Percentiles rank a stretch among this genome's conserved stretches.
phyloP scores from a whole-genome alignment of 2,797 vertebrate genomes.

The Holocentrus rufus region DNA sequence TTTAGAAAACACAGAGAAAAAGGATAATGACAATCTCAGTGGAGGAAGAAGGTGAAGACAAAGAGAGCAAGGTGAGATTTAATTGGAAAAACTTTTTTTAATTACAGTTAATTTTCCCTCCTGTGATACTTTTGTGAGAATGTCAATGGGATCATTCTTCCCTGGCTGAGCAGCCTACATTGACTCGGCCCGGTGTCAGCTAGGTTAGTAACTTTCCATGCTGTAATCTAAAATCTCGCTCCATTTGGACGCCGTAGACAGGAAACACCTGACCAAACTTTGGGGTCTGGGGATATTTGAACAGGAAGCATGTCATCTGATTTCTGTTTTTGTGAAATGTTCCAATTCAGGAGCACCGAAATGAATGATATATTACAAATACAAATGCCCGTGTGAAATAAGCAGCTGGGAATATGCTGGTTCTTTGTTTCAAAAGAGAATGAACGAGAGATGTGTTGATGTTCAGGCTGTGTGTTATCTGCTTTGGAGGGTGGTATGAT shows the following conservation, averaged over 20 bases:
- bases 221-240: slow-evolving; percentile 19
- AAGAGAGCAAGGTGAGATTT: not conserved
- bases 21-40: not conserved
- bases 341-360: not conserved
- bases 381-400: not conserved
- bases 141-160: not conserved
- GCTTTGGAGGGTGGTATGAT: not conserved
- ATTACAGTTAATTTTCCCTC: not conserved
- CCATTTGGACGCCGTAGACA: not conserved
- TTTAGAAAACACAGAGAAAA: not conserved
- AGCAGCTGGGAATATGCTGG: not conserved
- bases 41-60: not conserved
- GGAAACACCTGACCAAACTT: slow-evolving; percentile 14
- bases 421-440: not conserved
- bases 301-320: slow-evolving; percentile 11
- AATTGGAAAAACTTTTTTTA: slow-evolving; percentile 1
- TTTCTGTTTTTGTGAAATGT: slow-evolving; percentile 20
- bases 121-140: not conserved
- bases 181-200: not conserved
- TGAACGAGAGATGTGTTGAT: not conserved
- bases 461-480: slow-evolving; percentile 6
- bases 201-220: slow-evolving; percentile 6
- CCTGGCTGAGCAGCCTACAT: not conserved
- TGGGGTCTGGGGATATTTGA: not conserved
- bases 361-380: not conserved